phyloP scores from a whole-genome alignment of 2,113 vertebrate genomes.

The Psilopsiagon aymara region DNA sequence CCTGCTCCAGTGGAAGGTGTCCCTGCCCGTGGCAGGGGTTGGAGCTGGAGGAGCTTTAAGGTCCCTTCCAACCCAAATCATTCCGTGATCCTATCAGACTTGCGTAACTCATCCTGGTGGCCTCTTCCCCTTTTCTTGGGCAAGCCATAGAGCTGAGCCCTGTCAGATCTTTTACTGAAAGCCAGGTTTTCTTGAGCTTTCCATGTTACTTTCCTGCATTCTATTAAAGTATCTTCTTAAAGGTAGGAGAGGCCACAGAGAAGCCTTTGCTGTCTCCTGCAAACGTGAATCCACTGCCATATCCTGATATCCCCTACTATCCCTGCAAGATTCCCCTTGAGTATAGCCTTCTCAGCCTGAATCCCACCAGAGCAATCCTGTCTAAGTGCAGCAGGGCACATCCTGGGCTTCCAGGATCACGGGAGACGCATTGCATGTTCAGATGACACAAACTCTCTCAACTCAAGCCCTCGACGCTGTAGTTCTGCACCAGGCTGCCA shows the following conservation, averaged over 20 bases:
- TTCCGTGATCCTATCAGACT: background rate
- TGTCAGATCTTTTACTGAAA: background rate
- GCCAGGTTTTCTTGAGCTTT: background rate
- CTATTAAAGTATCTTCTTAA: background rate
- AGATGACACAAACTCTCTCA: too few species aligned
- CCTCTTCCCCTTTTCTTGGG: background rate
- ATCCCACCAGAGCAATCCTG: background rate
- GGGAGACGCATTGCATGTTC: accelerated
- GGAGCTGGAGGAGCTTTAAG: background rate
- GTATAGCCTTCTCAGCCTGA: background rate
- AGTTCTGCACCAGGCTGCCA: background rate
- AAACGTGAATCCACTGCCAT: background rate
- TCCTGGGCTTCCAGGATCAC: background rate
- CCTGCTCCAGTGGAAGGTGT: too few species aligned
- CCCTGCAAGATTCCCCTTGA: background rate
- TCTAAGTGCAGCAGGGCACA: background rate
- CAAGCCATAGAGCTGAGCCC: background rate
- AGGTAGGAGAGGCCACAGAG: background rate
- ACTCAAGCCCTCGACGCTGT: background rate
- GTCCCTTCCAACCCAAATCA: background rate
- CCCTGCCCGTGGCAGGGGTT: background rate
- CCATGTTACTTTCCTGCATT: background rate
- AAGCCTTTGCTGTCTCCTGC: background rate
- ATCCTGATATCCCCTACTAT: background rate
- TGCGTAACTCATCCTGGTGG: background rate